Percentiles rank a stretch among this genome's conserved stretches.
Evolutionary conservation across 2,888 invertebrate species (phyloP).

Genomic region (Melanotus villosus): DNA sequence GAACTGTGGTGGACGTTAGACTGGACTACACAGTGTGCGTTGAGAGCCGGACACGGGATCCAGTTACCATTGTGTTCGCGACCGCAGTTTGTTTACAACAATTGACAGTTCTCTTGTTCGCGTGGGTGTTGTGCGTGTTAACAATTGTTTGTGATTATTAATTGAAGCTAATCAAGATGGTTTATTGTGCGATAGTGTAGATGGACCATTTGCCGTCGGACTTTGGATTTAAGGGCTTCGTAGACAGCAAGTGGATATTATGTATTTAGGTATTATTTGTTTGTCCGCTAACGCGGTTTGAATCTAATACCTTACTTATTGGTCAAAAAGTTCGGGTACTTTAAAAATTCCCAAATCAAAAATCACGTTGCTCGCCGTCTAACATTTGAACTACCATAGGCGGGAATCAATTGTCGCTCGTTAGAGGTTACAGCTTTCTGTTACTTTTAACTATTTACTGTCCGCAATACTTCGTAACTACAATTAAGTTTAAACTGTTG

Average conservation of each 20-base stretch:
- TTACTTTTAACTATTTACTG: too few relatives aligned
- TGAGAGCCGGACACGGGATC: slow-evolving; percentile 48
- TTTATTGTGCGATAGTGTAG: slow-evolving; percentile 22
- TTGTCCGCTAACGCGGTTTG: neutral
- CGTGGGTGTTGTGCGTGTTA: slow-evolving; percentile 40
- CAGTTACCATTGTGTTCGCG: slow-evolving; percentile 50
- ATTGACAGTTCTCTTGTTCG: slow-evolving; percentile 42
- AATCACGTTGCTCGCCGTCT: too few relatives aligned
- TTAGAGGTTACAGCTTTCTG: too few relatives aligned
- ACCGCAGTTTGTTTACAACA: slow-evolving; percentile 56
- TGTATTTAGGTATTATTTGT: slow-evolving; percentile 44
- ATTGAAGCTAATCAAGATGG: slow-evolving; percentile 30
- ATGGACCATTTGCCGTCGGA: slow-evolving; percentile 24
- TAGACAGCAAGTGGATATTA: slow-evolving; percentile 41
- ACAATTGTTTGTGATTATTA: slow-evolving; percentile 45
- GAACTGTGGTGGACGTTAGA: slow-evolving; percentile 55
- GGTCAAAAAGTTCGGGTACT: too few relatives aligned
- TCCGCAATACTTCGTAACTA: too few relatives aligned
- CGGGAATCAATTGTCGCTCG: too few relatives aligned
- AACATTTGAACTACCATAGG: too few relatives aligned
- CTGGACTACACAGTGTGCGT: slow-evolving; percentile 54
- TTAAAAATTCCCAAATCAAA: too few relatives aligned
- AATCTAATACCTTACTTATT: too few relatives aligned
- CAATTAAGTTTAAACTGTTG: too few relatives aligned
- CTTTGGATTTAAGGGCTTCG: slow-evolving; percentile 33